These are phyloP conservation scores for Sitodiplosis mosellana DNA, from an alignment of 1,140 invertebrate species.

Conservation along the genomic window DNA sequence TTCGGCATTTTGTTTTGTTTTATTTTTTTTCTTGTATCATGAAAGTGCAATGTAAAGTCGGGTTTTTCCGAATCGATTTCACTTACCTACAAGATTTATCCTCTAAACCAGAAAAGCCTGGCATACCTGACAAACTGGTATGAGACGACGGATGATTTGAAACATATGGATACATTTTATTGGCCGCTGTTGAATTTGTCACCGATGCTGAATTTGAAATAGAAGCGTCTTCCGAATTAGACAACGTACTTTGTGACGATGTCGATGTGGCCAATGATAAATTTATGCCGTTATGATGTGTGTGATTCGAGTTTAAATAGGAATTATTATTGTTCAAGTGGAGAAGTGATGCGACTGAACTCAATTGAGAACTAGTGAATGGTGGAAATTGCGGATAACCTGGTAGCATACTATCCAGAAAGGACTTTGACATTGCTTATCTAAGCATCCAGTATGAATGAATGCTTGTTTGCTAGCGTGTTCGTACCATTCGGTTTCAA, in stretches of 20 bases:
- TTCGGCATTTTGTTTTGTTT: too few relatives aligned
- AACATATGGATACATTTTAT: constrained; percentile 50
- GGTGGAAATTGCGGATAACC: constrained; percentile 75
- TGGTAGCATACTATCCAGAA: constrained; percentile 91
- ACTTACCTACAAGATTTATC: constrained; percentile 25
- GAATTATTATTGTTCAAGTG: constrained; percentile 19
- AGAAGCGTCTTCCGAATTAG: constrained; percentile 6
- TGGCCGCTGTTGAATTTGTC: constrained; percentile 25
- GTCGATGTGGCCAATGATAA: constrained; percentile 33
- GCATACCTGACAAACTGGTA: constrained; percentile 28
- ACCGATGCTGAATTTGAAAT: constrained; percentile 3
- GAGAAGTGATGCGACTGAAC: neutral
- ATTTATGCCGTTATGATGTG: constrained; percentile 27
- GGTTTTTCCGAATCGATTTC: neutral
- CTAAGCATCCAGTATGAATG: too few relatives aligned
- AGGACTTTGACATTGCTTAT: constrained; percentile 84
- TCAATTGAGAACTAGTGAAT: constrained; percentile 26
- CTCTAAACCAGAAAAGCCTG: constrained; percentile 22
- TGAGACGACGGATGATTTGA: constrained; percentile 34
- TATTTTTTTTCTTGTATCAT: too few relatives aligned
- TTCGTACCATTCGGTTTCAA: too few relatives aligned
- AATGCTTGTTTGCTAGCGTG: too few relatives aligned
- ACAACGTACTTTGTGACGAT: constrained; percentile 41
- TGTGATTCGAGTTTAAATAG: constrained; percentile 7
- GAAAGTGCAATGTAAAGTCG: too few relatives aligned